phyloP scores from a whole-genome alignment of 2,113 vertebrate species.

The Leptocoma aspasia region DNA sequence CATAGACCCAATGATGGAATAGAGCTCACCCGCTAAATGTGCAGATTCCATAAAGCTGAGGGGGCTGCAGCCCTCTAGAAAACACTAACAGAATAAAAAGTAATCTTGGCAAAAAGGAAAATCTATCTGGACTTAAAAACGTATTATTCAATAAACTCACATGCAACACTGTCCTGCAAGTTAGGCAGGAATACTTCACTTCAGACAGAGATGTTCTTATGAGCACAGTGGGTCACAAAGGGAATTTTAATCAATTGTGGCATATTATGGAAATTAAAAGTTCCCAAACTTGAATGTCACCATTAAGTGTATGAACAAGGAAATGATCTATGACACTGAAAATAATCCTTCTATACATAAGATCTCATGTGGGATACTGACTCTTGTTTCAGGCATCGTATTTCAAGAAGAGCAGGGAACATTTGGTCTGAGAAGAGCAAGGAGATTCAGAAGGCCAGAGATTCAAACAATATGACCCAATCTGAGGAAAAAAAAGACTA shows the following conservation, averaged over 20 bases:
- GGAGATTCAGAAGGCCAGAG: not conserved
- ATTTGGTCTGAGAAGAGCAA: not conserved
- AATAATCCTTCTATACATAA: not conserved
- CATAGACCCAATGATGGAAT: not conserved
- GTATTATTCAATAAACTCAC: not conserved
- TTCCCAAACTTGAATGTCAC: not conserved
- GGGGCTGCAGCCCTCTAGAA: not conserved
- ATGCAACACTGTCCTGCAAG: not conserved
- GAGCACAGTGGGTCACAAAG: not conserved
- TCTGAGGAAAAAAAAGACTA: not conserved
- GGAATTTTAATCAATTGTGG: not conserved
- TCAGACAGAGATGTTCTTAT: not conserved
- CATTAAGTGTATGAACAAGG: not conserved
- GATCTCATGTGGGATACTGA: not conserved
- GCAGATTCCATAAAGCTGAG: not conserved
- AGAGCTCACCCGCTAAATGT: not conserved
- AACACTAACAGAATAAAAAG: not conserved
- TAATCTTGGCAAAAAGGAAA: not conserved
- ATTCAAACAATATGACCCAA: not conserved
- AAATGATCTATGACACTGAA: not conserved
- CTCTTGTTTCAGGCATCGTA: not conserved
- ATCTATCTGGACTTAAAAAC: not conserved
- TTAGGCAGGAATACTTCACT: not conserved
- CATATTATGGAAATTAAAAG: not conserved
- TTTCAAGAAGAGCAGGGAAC: not conserved